phyloP scores from a whole-genome alignment of 1,140 invertebrate genomes.

The Pachyrhynchus sulphureomaculatus region DNA sequence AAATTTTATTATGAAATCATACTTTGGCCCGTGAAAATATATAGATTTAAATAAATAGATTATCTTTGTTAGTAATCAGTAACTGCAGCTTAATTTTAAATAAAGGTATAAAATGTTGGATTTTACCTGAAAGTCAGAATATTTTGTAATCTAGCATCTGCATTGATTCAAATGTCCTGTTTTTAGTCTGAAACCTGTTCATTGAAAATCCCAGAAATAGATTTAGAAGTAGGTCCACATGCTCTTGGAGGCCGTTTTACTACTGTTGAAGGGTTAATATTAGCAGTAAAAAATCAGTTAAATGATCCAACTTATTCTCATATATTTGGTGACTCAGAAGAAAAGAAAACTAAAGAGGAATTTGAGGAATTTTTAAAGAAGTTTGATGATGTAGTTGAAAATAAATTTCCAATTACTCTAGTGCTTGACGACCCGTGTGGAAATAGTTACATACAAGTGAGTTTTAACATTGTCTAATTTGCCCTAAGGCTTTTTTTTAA shows the following conservation, averaged over 20 bases:
- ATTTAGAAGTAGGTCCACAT: constrained; percentile 80
- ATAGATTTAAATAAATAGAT: too few species aligned
- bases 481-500: too few species aligned
- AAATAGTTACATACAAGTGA: constrained; percentile 92
- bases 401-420: constrained; percentile 68
- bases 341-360: constrained; percentile 55
- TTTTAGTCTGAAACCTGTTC: constrained; percentile 86
- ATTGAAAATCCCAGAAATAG: constrained; percentile 86
- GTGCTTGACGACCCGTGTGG: constrained; percentile 95
- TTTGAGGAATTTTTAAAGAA: constrained; percentile 68
- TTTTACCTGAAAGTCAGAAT: too few species aligned
- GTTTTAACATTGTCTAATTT: too few species aligned
- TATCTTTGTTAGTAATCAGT: too few species aligned
- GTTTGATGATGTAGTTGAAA: constrained; percentile 70
- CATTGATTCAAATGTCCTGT: too few species aligned
- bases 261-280: constrained; percentile 86
- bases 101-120: too few species aligned
- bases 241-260: constrained; percentile 93
- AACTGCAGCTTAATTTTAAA: too few species aligned
- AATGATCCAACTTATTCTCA: constrained; percentile 59
- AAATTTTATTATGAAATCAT: too few species aligned
- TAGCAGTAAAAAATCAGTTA: constrained; percentile 70
- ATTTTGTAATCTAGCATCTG: too few species aligned
- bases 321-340: constrained; percentile 75
- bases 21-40: too few species aligned